Conservation (phyloP, 2,113 vertebrate genomes). For the Silurus glanis region DNA sequence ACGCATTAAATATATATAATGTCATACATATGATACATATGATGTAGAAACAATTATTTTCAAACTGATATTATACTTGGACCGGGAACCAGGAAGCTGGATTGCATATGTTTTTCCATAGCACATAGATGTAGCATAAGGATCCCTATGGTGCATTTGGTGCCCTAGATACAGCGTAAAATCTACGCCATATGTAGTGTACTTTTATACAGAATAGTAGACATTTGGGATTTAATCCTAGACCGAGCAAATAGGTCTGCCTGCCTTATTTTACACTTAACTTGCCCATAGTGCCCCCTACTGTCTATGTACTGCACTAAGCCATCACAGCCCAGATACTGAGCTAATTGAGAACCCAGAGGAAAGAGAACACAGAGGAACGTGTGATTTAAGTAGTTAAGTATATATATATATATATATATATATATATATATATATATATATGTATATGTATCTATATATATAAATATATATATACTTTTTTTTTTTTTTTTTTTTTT, state of each 20-base stretch:
- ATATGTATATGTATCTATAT: too few species aligned
- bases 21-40: background rate
- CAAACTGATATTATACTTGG: background rate
- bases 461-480: too few species aligned
- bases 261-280: conserved; percentile 14
- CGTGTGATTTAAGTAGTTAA: background rate
- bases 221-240: conserved; percentile 15
- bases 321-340: background rate
- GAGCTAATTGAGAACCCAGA: background rate
- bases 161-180: conserved; percentile 3
- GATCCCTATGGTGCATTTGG: background rate
- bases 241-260: background rate
- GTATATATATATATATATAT: background rate
- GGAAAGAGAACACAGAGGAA: background rate
- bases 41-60: background rate
- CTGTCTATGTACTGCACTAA: conserved; percentile 16
- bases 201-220: conserved; percentile 6
- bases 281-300: conserved; percentile 52
- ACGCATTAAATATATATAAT: background rate
- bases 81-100: background rate
- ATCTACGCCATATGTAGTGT: conserved; percentile 20
- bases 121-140: background rate
- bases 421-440: too few species aligned
- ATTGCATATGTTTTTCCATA: background rate
- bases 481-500: too few species aligned